phyloP scores from a whole-genome alignment of 2,797 vertebrate species.

The Momotus momota region DNA sequence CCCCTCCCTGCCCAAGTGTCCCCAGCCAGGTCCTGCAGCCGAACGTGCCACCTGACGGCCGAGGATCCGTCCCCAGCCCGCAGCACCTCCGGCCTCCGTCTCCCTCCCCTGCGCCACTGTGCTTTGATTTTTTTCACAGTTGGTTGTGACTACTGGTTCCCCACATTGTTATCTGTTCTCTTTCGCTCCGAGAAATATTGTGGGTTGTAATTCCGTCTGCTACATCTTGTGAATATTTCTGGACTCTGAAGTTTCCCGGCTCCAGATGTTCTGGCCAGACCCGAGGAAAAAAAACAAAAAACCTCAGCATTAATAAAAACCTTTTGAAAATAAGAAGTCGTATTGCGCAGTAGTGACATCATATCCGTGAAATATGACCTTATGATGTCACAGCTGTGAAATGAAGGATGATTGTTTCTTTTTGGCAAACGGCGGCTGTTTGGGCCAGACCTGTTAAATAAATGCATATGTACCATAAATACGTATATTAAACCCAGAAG shows the following conservation, averaged over 20 bases:
- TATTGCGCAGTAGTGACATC: constrained; percentile 75
- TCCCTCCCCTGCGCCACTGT: background rate
- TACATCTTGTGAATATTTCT: constrained; percentile 59
- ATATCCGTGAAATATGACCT: constrained; percentile 68
- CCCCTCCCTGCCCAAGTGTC: background rate
- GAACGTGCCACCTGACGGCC: fast-evolving
- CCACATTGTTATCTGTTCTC: constrained; percentile 40
- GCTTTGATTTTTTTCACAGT: background rate
- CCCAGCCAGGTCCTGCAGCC: background rate
- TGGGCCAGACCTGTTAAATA: constrained; percentile 65
- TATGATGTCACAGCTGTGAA: constrained; percentile 73
- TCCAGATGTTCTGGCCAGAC: constrained; percentile 75
- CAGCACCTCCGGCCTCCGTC: background rate
- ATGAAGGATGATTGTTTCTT: constrained; percentile 50
- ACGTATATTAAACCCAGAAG: constrained; percentile 51
- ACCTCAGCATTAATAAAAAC: constrained; percentile 70
- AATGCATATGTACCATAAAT: constrained; percentile 51
- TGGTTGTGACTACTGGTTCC: constrained; percentile 44
- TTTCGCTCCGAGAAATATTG: constrained; percentile 35
- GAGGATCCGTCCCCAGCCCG: background rate
- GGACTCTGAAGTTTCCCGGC: constrained; percentile 63
- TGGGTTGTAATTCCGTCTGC: constrained; percentile 56
- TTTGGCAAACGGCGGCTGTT: background rate
- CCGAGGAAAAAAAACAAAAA: constrained; percentile 39
- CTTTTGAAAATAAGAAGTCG: constrained; percentile 54